A percentile compares a stretch with the other conserved stretches of the same genome.
These are phyloP conservation scores for Catharus ustulatus DNA, from an alignment of 2,797 vertebrate species.

Conservation along the genomic window DNA sequence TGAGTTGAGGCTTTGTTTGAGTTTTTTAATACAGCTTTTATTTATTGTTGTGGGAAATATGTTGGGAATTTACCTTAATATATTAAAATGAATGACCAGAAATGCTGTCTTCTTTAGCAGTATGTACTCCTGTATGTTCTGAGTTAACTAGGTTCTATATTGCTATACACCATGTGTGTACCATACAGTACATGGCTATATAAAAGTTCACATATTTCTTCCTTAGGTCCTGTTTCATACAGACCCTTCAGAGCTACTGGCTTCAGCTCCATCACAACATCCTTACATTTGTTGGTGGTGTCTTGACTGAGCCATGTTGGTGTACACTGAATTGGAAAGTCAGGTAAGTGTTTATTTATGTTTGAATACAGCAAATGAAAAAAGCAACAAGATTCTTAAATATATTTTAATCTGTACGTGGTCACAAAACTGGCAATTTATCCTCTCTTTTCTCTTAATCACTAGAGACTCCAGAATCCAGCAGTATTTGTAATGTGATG, in stretches of 20 bases:
- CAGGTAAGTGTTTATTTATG: background rate
- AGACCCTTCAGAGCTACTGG: background rate
- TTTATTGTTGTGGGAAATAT: background rate
- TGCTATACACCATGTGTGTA: background rate
- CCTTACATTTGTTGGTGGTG: background rate
- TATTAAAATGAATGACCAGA: background rate
- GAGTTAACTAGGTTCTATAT: background rate
- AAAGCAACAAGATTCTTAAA: background rate
- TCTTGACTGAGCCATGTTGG: fast-evolving
- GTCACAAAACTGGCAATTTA: background rate
- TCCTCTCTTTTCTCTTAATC: background rate
- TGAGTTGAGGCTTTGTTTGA: background rate
- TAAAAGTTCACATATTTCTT: background rate
- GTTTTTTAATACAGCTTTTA: background rate
- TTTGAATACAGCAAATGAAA: background rate
- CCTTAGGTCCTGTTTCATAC: background rate
- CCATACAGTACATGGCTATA: fast-evolving
- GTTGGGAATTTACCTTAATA: background rate
- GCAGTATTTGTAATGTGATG: background rate
- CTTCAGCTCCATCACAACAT: background rate
- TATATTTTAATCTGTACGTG: background rate
- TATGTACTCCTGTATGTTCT: background rate
- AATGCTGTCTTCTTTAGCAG: background rate
- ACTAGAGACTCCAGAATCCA: background rate
- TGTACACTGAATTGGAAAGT: background rate